Evolutionary conservation across 1,140 invertebrate genomes (phyloP), one percentile per base, ranked within the genome.

Genomic region (Ceratina australensis): DNA sequence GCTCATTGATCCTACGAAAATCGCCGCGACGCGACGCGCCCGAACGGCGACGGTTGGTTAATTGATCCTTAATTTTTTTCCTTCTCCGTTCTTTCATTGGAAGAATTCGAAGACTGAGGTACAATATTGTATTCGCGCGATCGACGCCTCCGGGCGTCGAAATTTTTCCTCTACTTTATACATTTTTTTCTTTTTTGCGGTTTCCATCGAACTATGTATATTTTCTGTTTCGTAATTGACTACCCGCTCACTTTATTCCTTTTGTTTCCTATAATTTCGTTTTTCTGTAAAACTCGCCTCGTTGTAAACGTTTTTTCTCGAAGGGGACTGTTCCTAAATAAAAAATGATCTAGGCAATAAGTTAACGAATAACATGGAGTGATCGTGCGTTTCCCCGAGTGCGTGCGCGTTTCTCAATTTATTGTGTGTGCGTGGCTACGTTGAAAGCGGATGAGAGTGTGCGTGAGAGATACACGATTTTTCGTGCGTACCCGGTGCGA

Each of bases 291-390:
- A 79, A 42, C 33, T 42, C 75, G 72, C 82, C 80, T 88, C 83
- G 89, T 91, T 91, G 86, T 84, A 90, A 91, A 88, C 88, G 91
- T 91, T 92, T 91, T 42, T 42, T 42, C 33, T 92, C 86, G 88
- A 91, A 89, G 88, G 91, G 88, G 92, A 92, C 90, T 92, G 92
- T 92, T 92, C 91, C 91, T 92, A 92, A 92, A 86, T 78, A 86
- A 82, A 83, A 76, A 86, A 79, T 87, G 78, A 91, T 89, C 64
- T 92, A 92, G 91, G 90, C 90, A 92, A 92, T 92, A 92, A 92
- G 91, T 64, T 87, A 77, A 87, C 81, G 74, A 82, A 82, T 75
- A 81, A 75, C 47, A 54, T 16, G 52, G 65, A 33, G 50, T 56
- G 78, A 60, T 28, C 24, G 57, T 60, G 5, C 24, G 57, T 60